Percentiles rank a stretch among this genome's conserved stretches.
Evolutionary conservation across 1,140 invertebrate species (phyloP).

Genomic region (Spodoptera litura): DNA sequence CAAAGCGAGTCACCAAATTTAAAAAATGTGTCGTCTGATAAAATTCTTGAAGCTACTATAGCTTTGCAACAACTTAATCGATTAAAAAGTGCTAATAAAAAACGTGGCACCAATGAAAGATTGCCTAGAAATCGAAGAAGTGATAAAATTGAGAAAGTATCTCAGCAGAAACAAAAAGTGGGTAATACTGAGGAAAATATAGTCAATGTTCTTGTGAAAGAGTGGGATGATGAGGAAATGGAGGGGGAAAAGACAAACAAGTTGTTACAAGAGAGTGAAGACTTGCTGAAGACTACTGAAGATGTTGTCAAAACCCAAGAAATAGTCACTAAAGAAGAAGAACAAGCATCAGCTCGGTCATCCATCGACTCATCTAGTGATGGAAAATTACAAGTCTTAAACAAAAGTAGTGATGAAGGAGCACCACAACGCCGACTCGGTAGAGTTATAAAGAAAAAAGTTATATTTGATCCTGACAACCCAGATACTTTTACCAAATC

Average conservation of each 20-base stretch:
- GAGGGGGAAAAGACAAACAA: slow-evolving; percentile 57
- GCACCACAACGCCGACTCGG: slow-evolving; percentile 76
- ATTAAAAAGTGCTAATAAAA: slow-evolving; percentile 54
- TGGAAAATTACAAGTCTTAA: slow-evolving; percentile 58
- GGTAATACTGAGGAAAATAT: slow-evolving; percentile 47
- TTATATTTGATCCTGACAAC: slow-evolving; percentile 90
- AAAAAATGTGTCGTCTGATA: slow-evolving; percentile 13
- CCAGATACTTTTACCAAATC: slow-evolving; percentile 85
- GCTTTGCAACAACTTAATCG: slow-evolving; percentile 72
- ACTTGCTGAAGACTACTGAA: slow-evolving; percentile 11
- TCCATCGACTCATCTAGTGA: slow-evolving; percentile 66
- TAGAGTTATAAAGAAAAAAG: slow-evolving; percentile 89
- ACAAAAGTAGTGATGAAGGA: slow-evolving; percentile 69
- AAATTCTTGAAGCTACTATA: slow-evolving; percentile 65
- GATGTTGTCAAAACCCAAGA: slow-evolving; percentile 40
- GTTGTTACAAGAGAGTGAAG: slow-evolving; percentile 52
- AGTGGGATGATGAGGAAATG: slow-evolving; percentile 81
- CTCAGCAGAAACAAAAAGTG: background rate
- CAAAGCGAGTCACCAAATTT: slow-evolving; percentile 27
- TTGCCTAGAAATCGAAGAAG: slow-evolving; percentile 37
- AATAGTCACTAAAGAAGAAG: slow-evolving; percentile 53
- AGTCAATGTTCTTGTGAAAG: slow-evolving; percentile 68
- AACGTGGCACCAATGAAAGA: slow-evolving; percentile 30
- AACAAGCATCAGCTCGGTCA: slow-evolving; percentile 48
- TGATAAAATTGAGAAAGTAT: slow-evolving; percentile 47